These are phyloP conservation scores for Chrysopa pallens DNA, from an alignment of 1,140 invertebrate genomes.

Conservation along the genomic window DNA sequence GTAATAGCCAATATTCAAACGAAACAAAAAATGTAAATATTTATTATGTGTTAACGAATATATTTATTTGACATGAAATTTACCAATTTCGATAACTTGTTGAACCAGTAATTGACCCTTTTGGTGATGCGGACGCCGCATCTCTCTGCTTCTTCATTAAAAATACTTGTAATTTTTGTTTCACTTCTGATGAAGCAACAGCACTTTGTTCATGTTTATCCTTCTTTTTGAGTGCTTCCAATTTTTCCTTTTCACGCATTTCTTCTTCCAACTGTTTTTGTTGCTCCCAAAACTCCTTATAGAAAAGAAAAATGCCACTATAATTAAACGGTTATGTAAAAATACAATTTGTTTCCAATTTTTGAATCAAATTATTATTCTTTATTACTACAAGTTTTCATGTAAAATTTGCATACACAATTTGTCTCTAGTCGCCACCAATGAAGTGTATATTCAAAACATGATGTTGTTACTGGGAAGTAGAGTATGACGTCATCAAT, in stretches of 20 bases:
- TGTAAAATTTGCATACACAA: no score
- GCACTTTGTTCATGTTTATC: slow-evolving; percentile 88
- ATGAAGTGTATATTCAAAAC: no score
- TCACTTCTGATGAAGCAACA: slow-evolving; percentile 86
- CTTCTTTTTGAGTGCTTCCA: slow-evolving; percentile 75
- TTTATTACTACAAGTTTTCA: no score
- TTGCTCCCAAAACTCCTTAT: slow-evolving; percentile 25
- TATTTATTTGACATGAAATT: slow-evolving; percentile 13
- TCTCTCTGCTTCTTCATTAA: slow-evolving; percentile 77
- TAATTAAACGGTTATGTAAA: no score
- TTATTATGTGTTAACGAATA: no score
- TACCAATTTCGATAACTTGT: slow-evolving; percentile 66
- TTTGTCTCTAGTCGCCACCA: no score
- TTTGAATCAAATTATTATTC: no score
- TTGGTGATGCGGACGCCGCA: slow-evolving; percentile 52
- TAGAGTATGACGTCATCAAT: no score
- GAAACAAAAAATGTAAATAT: no score
- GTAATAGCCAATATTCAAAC: no score
- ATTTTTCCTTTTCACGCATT: slow-evolving; percentile 51
- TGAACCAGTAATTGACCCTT: slow-evolving; percentile 43
- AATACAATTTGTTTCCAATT: no score
- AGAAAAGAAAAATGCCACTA: not conserved
- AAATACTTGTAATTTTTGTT: slow-evolving; percentile 84
- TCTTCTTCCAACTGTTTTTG: slow-evolving; percentile 49
- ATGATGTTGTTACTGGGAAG: no score